Base-by-base conservation (phyloP, 2,888 invertebrate species). In the Pachycephus smyrnensis region DNA sequence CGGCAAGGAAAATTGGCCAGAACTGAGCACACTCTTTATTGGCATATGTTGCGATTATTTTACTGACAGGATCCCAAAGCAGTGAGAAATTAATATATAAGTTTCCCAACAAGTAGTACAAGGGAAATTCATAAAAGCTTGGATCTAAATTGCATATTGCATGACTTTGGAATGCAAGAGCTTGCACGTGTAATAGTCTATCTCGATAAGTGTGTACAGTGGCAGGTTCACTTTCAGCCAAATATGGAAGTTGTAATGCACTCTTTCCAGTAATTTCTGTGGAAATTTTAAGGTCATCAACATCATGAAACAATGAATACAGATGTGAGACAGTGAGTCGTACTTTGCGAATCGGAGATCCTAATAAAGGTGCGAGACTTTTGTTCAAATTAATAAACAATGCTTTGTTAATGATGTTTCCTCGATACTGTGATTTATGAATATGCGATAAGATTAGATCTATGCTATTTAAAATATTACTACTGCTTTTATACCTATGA, bases 21-120 rank as follows among this genome's bases (percentile, higher is more conserved):
- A 97, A 97, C 36, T 93, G 92, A n/a, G 94, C 92, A 1, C 87
- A 91, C 1, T 88, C 86, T 76, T 87, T 88, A 6, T 76, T 93
- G 0, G 97, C 96, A 89, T 96, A 96, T 0, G 95, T 94, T 1
- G 95, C 94, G 74, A 98, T 94, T 69, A 98, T 93, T 87, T 96
- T 94, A 30, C 94, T 93, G 0, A 96, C 93, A 0, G 98, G 97
- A 81, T 96, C 95, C 98, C 98, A 98, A 0, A 99, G 90, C 23
- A 97, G 92, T 84, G 96, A 96, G 87, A 99, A 98, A 90, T 98
- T 98, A 32, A 96, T 93, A 90, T 96, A 97, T 75, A 98, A 92
- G 80, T 95, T 94, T 2, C 98, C 98, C 55, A 98, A 93, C 86
- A 98, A 93, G 87, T 96, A 97, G 80, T 95, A 93, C 32, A 99